Conservation (phyloP, 2,888 invertebrate species). For the Perizoma affinitatum region DNA sequence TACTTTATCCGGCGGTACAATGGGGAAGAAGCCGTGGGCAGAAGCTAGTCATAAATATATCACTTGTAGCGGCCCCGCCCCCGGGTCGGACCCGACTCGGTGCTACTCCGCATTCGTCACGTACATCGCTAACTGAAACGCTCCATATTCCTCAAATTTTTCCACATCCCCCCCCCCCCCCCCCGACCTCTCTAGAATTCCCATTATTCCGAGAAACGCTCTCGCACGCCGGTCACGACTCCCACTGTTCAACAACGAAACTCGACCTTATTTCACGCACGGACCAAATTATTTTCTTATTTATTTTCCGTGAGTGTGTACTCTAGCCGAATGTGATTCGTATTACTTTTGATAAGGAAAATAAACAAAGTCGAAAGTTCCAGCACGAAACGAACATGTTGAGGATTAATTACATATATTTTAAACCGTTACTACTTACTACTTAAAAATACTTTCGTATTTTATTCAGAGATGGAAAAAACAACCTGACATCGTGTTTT, state of each 20-base stretch:
- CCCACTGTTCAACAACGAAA: slow-evolving; percentile 13
- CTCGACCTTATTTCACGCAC: slow-evolving; percentile 30
- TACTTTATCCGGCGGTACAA: no score
- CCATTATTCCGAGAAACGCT: slow-evolving; percentile 28
- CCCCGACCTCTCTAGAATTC: slow-evolving; percentile 31
- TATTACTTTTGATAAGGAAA: slow-evolving; percentile 8
- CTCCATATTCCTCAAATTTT: slow-evolving; percentile 32
- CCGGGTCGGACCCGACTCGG: neutral
- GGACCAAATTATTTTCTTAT: neutral
- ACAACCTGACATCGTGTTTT: no score
- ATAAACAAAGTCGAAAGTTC: neutral
- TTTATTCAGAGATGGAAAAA: no score
- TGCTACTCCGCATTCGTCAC: slow-evolving; percentile 4
- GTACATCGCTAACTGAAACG: slow-evolving; percentile 13
- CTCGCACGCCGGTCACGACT: slow-evolving; percentile 32
- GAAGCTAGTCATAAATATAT: slow-evolving; percentile 8
- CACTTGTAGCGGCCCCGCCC: neutral
- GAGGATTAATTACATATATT: no score
- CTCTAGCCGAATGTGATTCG: neutral
- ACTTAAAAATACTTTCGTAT: no score
- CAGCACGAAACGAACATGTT: neutral
- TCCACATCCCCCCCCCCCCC: no score
- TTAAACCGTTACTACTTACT: no score
- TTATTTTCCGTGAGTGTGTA: slow-evolving; percentile 16
- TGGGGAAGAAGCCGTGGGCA: neutral